Base-by-base conservation (phyloP, 2,888 invertebrate genomes). In the Mesorhabditis sp. region DNA sequence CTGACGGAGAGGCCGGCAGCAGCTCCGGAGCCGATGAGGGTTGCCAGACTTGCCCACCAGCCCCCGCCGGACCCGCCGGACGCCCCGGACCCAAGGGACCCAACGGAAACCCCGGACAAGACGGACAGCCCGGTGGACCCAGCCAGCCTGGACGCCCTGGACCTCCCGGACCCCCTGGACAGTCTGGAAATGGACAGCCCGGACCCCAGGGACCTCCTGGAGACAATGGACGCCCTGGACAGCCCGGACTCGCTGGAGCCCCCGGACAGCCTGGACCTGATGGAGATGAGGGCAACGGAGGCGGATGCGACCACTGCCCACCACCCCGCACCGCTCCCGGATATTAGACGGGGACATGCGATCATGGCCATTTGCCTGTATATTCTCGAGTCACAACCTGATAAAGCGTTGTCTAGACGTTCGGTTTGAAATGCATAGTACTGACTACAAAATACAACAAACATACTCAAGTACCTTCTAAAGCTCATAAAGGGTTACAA, bases 81-180 rank as follows among this genome's bases (percentile, higher is more conserved):
- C 71, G 70, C 61, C 71, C 79, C 63, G 83, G 82, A 73, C 71
- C 74, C 43, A 70, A 76, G 13, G 83, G 83, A 72, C 76, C 73
- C 15, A 69, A 76, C 41, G 82, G 82, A 74, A 68, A 50, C n/a
- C 73, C 77, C 43, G 82, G 82, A 73, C 71, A 72, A 6, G 70
- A 74, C 13, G 82, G 82, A 72, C 71, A 71, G 75, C 91, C 91
- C 86, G 92, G 93, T 92, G 88, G 58, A 13, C 67, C 65, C 62
- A 72, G 73, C 42, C 73, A 72, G 13, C 61, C 67, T 4, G 74
- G 75, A 70, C 75, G 74, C 68, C 75, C 79, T 15, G 80, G 80
- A 71, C 76, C 79, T 65, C 74, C 78, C 66, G 80, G 80, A 67
- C 77, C 78, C 44, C 70, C 80, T 64, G 80, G 80, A 72, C 75